Conservation (phyloP, 2,888 invertebrate genomes). For the Sinohyriopsis cumingii region DNA sequence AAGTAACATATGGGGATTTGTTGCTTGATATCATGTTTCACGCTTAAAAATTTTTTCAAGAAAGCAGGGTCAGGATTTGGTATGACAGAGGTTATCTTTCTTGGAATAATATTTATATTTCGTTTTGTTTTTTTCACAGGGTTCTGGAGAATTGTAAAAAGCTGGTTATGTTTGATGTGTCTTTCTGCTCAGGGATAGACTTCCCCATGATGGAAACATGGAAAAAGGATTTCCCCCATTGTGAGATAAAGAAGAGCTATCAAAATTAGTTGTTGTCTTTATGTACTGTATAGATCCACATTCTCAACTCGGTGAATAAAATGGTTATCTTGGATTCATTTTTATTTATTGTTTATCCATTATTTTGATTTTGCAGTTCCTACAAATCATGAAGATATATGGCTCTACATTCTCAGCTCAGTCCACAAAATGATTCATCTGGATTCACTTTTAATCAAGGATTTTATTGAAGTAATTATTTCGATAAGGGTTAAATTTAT, state of each 20-base stretch:
- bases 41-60: not conserved
- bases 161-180: constrained; percentile 86
- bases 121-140: constrained; percentile 72
- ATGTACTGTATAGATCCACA: no score
- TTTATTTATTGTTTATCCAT: no score
- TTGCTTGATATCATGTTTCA: not conserved
- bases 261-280: constrained; percentile 35
- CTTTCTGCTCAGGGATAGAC: constrained; percentile 88
- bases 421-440: no score
- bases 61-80: not conserved
- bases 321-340: no score
- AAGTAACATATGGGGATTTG: not conserved
- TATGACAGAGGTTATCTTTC: not conserved
- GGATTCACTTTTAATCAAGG: no score
- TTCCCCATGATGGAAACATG: constrained; percentile 78
- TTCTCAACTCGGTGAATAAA: no score
- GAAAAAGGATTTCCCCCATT: constrained; percentile 78
- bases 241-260: constrained; percentile 77
- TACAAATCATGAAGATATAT: no score
- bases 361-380: no score
- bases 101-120: not conserved
- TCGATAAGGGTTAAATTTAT: no score
- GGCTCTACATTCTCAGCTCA: no score
- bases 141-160: constrained; percentile 81
- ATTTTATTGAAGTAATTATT: no score